phyloP scores from a whole-genome alignment of 2,797 vertebrate genomes.

The Myotis daubentonii region DNA sequence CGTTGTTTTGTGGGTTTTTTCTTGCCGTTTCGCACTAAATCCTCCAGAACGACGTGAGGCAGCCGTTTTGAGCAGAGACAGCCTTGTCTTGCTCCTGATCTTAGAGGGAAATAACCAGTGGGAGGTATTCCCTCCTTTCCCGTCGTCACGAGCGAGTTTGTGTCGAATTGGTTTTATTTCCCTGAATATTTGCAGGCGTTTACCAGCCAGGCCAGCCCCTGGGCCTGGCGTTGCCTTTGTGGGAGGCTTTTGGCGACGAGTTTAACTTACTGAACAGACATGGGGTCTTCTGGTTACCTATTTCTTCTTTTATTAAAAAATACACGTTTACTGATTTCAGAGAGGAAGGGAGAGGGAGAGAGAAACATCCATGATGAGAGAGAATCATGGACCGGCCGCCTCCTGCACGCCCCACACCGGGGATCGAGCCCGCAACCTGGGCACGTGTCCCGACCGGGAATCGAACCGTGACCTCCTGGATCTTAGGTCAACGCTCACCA shows the following conservation, averaged over 20 bases:
- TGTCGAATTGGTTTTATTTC: not conserved
- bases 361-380: too few relatives aligned
- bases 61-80: not conserved
- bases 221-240: not conserved
- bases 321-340: too few relatives aligned
- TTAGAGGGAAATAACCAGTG: not conserved
- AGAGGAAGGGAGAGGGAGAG: too few relatives aligned
- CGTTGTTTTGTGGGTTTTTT: not conserved
- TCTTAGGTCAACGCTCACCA: accelerated
- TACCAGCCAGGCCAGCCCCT: not conserved
- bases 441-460: too few relatives aligned
- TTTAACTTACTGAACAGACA: not conserved
- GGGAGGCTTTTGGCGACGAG: not conserved
- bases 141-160: not conserved
- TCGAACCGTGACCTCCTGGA: too few relatives aligned
- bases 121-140: not conserved
- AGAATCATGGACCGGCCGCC: too few relatives aligned
- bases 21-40: not conserved
- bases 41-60: not conserved
- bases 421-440: too few relatives aligned
- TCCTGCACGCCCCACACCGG: too few relatives aligned
- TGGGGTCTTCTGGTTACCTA: not conserved
- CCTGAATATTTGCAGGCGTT: not conserved
- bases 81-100: not conserved
- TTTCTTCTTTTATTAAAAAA: too few relatives aligned